These are phyloP conservation scores for Menidia beryllina DNA, from an alignment of 2,113 vertebrate species.

Conservation along the genomic window DNA sequence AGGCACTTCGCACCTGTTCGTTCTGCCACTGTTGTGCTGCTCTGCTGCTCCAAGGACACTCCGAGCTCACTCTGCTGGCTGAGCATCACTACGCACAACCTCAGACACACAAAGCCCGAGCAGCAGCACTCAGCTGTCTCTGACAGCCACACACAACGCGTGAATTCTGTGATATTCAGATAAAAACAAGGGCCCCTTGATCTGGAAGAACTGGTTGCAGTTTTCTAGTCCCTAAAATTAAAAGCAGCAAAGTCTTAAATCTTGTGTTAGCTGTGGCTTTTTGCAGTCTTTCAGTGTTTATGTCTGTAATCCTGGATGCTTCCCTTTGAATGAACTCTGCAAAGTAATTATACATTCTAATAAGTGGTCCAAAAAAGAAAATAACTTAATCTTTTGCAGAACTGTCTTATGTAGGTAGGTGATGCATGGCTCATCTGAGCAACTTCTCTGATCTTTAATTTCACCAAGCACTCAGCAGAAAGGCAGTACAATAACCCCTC, in stretches of 20 bases:
- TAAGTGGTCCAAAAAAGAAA: constrained; percentile 1
- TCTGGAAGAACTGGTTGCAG: background rate
- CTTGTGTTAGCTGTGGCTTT: background rate
- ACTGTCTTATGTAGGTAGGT: too few species aligned
- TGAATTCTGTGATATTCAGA: background rate
- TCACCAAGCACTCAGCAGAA: too few species aligned
- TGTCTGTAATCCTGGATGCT: background rate
- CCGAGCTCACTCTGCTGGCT: background rate
- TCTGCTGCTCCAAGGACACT: constrained; percentile 25
- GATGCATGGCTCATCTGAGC: too few species aligned
- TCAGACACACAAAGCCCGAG: constrained; percentile 1
- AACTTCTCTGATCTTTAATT: too few species aligned
- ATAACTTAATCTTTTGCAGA: too few species aligned
- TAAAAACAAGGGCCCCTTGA: background rate
- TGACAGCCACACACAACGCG: too few species aligned
- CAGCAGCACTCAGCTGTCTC: constrained; percentile 15
- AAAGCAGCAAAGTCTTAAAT: background rate
- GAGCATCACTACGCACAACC: constrained; percentile 7
- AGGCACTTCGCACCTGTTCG: constrained; percentile 21
- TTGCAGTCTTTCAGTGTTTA: background rate
- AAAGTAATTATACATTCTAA: background rate
- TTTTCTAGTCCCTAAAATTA: background rate
- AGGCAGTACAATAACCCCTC: too few species aligned
- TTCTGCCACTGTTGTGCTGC: background rate
- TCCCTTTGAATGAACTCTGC: background rate